phyloP scores from a whole-genome alignment of 2,113 vertebrate genomes.

The Poecile atricapillus region DNA sequence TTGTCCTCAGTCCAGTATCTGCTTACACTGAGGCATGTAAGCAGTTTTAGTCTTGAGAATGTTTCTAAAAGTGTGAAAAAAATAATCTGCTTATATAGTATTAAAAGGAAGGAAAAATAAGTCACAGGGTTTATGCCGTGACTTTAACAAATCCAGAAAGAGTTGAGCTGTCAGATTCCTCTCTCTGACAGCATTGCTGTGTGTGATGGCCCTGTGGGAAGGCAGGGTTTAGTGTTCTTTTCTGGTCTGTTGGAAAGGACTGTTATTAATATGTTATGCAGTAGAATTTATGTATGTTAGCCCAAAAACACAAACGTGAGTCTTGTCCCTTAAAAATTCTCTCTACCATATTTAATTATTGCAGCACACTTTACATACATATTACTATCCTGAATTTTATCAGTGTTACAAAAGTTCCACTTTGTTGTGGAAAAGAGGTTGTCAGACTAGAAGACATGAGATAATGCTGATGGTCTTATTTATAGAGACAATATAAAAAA shows the following conservation, averaged over 20 bases:
- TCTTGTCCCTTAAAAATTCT: neutral
- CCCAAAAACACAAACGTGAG: neutral
- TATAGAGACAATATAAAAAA: neutral
- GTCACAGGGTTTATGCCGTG: neutral
- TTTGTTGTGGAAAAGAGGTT: neutral
- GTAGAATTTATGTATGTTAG: neutral
- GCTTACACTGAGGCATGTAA: neutral
- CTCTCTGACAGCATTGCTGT: neutral
- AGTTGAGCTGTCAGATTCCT: neutral
- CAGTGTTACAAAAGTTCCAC: neutral
- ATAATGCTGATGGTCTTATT: neutral
- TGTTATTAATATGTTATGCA: neutral
- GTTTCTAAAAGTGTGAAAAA: neutral
- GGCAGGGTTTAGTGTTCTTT: neutral
- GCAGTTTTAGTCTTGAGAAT: neutral
- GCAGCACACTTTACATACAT: neutral
- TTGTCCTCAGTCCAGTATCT: neutral
- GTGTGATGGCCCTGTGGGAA: neutral
- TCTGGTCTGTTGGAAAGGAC: neutral
- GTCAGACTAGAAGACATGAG: neutral
- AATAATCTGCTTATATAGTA: neutral
- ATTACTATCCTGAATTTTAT: neutral
- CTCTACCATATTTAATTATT: neutral
- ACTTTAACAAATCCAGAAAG: neutral
- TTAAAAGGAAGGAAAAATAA: neutral